Conservation (phyloP, 92 coral and sea anemone species). For the Actinostola sp. region DNA sequence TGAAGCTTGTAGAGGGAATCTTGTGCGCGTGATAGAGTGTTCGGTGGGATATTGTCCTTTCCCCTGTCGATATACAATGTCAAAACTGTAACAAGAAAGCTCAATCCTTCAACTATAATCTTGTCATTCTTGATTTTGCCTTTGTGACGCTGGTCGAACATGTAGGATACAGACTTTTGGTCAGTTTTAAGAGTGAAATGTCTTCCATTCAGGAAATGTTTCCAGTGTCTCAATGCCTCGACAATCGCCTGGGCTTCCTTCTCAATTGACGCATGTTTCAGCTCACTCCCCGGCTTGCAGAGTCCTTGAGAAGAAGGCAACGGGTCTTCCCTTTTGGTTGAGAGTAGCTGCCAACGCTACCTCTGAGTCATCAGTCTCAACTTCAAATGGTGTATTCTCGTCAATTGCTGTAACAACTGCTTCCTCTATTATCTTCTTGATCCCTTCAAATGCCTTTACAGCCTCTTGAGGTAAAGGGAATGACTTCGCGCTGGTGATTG, state of each 20-base stretch:
- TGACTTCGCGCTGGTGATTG: too few species aligned
- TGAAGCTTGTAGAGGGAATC: slow-evolving; percentile 41
- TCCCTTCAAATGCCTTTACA: slow-evolving; percentile 43
- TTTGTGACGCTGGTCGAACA: slow-evolving; percentile 44
- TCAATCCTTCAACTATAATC: slow-evolving; percentile 35
- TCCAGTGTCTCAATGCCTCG: slow-evolving; percentile 55
- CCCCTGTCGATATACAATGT: slow-evolving; percentile 44
- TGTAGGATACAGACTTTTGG: slow-evolving; percentile 63
- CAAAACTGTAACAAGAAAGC: slow-evolving; percentile 39
- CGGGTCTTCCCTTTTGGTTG: slow-evolving; percentile 47
- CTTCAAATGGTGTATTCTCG: slow-evolving; percentile 55
- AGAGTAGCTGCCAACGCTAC: slow-evolving; percentile 52
- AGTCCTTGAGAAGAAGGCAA: slow-evolving; percentile 29
- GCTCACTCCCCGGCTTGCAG: slow-evolving; percentile 37
- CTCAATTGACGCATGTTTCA: slow-evolving; percentile 40
- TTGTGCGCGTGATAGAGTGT: slow-evolving; percentile 51
- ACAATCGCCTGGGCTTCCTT: slow-evolving; percentile 51
- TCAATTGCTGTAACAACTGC: slow-evolving; percentile 44
- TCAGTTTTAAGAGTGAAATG: slow-evolving; percentile 48
- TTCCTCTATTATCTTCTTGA: slow-evolving; percentile 45
- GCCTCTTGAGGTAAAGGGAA: slow-evolving; percentile 45
- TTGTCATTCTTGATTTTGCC: slow-evolving; percentile 52
- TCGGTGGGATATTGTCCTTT: slow-evolving; percentile 47
- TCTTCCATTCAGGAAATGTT: slow-evolving; percentile 47
- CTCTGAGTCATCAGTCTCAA: slow-evolving; percentile 59